Evolutionary conservation across 1,140 invertebrate species (phyloP), one percentile per base, ranked within the genome.

Genomic region (Brachionus asplanchnoidis): DNA sequence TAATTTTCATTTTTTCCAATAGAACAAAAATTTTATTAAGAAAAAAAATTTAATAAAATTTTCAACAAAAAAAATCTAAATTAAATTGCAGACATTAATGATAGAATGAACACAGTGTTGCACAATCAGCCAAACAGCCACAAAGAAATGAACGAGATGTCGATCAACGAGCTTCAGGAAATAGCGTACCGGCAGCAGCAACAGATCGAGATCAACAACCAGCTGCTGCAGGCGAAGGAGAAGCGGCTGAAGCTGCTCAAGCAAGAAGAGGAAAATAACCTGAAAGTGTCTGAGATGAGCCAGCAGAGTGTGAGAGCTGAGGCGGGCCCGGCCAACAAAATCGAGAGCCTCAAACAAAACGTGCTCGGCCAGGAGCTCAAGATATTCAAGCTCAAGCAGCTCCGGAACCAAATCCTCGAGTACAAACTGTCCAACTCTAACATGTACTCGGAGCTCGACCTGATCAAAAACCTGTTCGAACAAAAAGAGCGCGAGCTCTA

Each of bases 401-500:
- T 82, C 14, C 17, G 79, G 9, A 82, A 82, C 60, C 79, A 82
- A 8, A 82, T 82, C 40, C 79, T 82, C 26, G 79, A 82, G 32
- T 82, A 82, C 42, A 82, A 82, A 26, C 32, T 82, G 17, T 82
- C 79, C n/a, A 82, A 82, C 28, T 60, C 79, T 5, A 82, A 82
- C 28, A 82, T 82, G 79, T 82, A 68, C 40, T 82, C 79, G 87
- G 97, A 98, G 91, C 91, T 98, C 89, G 96, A 98, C 90, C 95
- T 95, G 84, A 97, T 97, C 87, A 93, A 95, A 84, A 94, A 95
- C 23, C 92, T 98, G 70, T 98, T 98, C 92, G 97, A 95, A 92
- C 95, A 97, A 89, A 98, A 98, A 89, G 96, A 98, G 88, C 97
- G 97, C 89, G 96, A 98, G 90, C 91, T 98, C 50, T 95, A 94